A percentile compares a stretch with the other conserved stretches of the same genome.
These are phyloP conservation scores for Myathropa florea DNA, from an alignment of 2,888 invertebrate genomes.

Conservation along the genomic window DNA sequence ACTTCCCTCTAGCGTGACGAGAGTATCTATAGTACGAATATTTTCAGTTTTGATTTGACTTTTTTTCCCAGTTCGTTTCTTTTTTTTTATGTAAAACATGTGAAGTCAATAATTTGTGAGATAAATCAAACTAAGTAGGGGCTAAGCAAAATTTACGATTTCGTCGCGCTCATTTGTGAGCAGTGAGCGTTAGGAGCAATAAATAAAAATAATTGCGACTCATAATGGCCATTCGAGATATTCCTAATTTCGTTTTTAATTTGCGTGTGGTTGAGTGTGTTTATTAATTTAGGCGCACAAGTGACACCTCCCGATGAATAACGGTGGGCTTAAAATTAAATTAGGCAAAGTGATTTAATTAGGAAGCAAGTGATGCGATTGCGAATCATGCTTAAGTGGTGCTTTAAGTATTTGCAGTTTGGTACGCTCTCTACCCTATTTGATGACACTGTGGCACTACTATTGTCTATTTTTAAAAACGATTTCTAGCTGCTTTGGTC, in stretches of 20 bases:
- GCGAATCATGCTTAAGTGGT: slow-evolving; percentile 33
- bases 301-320: slow-evolving; percentile 34
- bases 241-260: slow-evolving; percentile 17
- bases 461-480: too few relatives aligned
- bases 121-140: slow-evolving; percentile 43
- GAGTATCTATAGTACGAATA: neutral
- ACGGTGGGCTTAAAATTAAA: slow-evolving; percentile 32
- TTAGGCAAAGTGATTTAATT: slow-evolving; percentile 31
- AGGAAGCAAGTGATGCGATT: slow-evolving; percentile 14
- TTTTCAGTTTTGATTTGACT: neutral
- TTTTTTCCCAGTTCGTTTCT: neutral
- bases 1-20: neutral
- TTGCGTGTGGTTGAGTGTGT: slow-evolving; percentile 13
- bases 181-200: slow-evolving; percentile 21
- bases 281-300: slow-evolving; percentile 20
- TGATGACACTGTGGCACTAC: too few relatives aligned
- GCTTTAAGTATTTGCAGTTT: slow-evolving; percentile 13
- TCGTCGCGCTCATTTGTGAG: slow-evolving; percentile 31
- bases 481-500: too few relatives aligned
- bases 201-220: slow-evolving; percentile 47
- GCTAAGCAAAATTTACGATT: slow-evolving; percentile 51
- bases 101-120: slow-evolving; percentile 1
- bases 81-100: neutral
- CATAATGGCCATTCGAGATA: slow-evolving; percentile 11
- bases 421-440: too few relatives aligned